Evolutionary conservation across 2,797 vertebrate genomes (phyloP), one percentile per base, ranked within the genome.

Genomic region (Fistularia commersonii): DNA sequence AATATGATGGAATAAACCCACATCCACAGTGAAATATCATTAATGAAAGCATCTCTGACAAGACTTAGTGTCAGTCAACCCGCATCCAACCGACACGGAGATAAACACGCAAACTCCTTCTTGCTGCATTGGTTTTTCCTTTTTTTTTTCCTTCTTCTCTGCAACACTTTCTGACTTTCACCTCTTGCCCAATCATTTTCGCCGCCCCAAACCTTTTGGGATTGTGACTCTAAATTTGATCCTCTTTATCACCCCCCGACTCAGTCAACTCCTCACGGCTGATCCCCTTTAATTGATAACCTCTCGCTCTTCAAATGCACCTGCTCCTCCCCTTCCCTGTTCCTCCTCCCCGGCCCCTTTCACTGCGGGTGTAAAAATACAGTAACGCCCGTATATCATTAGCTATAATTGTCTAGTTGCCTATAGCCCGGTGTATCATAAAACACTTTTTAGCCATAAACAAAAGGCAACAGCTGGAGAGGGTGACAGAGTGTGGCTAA

Each of bases 391-490:
- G 32, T 84, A 82, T 82, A 86, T 86, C 83, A 89, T 87, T 89
- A 83, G 63, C 60, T 56, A 43, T 87, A 85, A 89, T 89, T 87
- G 80, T 86, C 72, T 81, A 81, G 84, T 84, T 89, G 84, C 87
- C 82, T 83, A 78, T 75, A 68, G 82, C 57, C 8, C 69, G 8
- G 55, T 57, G 64, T 67, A 66, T 68, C 79, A 80, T 89, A 87
- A 90, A 89, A 78, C 76, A 85, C 59, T 74, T 69, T 72, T 78
- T 65, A 64, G 72, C 72, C 72, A 51, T 90, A 89, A 90, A 90
- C 88, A 86, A 90, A 89, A 79, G 72, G 81, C 83, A 88, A 88
- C 90, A 90, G 87, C 88, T 88, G 87, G 83, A 85, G 82, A 69
- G 71, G 72, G 71, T 82, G 84, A 76, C 62, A 31, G 80, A 75